Evolutionary conservation across 2,113 vertebrate species (phyloP).

Genomic region (Isichthys henryi): DNA sequence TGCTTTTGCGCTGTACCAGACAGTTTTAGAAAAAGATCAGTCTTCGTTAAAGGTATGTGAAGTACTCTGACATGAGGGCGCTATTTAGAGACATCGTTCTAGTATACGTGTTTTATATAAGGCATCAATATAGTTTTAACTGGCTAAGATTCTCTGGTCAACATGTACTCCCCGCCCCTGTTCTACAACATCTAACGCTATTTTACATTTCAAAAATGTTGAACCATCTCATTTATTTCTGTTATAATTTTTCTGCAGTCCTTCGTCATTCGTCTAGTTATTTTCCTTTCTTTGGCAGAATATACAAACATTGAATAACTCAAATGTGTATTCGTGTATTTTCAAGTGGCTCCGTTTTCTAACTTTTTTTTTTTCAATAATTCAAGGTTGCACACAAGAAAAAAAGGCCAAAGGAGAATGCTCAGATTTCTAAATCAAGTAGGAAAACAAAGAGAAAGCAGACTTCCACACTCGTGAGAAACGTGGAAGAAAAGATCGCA

Average conservation of each 20-base stretch:
- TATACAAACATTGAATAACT: not conserved
- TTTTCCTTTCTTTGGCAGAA: not conserved
- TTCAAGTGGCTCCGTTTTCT: not conserved
- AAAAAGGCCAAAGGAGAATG: slow-evolving; percentile 45
- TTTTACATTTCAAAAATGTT: not conserved
- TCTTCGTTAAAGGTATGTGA: slow-evolving; percentile 37
- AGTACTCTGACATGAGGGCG: not conserved
- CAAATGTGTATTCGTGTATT: not conserved
- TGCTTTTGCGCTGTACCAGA: slow-evolving; percentile 56
- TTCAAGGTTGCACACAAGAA: slow-evolving; percentile 42
- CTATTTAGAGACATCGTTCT: not conserved
- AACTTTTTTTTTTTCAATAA: not conserved
- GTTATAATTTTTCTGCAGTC: not conserved
- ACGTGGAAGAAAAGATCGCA: slow-evolving; percentile 16
- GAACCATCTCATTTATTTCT: not conserved
- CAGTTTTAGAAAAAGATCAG: slow-evolving; percentile 27
- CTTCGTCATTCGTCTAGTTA: not conserved
- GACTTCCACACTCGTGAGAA: slow-evolving; percentile 28
- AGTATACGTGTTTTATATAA: not conserved
- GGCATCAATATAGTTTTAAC: not conserved
- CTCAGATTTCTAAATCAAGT: slow-evolving; percentile 23
- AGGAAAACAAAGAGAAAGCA: slow-evolving; percentile 40
- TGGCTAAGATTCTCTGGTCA: not conserved
- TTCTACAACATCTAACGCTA: not conserved
- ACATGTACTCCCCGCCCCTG: not conserved